A percentile compares a stretch with the other conserved stretches of the same genome.
Evolutionary conservation across 2,888 invertebrate genomes (phyloP).

Genomic region (Phania funesta): DNA sequence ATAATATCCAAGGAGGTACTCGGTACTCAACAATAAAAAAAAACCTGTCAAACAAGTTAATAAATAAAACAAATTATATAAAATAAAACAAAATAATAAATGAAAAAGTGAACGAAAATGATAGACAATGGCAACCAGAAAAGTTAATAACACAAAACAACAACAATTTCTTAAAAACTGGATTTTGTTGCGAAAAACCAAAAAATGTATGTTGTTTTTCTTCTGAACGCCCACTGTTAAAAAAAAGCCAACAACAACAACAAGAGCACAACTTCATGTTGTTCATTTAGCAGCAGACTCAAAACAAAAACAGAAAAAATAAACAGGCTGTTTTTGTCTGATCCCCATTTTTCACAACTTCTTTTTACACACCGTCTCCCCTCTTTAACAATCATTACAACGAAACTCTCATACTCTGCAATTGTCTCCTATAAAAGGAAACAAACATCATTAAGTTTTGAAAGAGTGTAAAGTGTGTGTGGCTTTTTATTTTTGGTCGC

Average conservation of each 20-base stretch:
- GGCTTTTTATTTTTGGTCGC: constrained; percentile 14
- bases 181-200: constrained; percentile 24
- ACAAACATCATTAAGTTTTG: constrained; percentile 29
- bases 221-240: constrained; percentile 55
- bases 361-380: constrained; percentile 21
- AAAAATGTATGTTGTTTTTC: constrained; percentile 31
- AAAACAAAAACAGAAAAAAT: constrained; percentile 15
- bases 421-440: constrained; percentile 46
- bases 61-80: constrained; percentile 66
- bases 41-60: constrained; percentile 75
- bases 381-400: constrained; percentile 4
- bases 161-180: constrained; percentile 37
- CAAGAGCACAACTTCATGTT: constrained; percentile 20
- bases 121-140: constrained; percentile 30
- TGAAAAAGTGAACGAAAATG: constrained; percentile 66
- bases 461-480: constrained; percentile 8
- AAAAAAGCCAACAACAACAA: constrained; percentile 20
- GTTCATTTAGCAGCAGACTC: constrained; percentile 32
- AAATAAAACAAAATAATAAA: constrained; percentile 61
- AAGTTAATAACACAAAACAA: constrained; percentile 45
- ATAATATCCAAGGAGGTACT: constrained; percentile 8
- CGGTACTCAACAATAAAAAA: constrained; percentile 38
- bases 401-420: constrained; percentile 21
- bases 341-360: constrained; percentile 52
- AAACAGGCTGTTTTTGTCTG: constrained; percentile 46